phyloP scores from a whole-genome alignment of 2,113 vertebrate species.

The Percopsis transmontana region DNA sequence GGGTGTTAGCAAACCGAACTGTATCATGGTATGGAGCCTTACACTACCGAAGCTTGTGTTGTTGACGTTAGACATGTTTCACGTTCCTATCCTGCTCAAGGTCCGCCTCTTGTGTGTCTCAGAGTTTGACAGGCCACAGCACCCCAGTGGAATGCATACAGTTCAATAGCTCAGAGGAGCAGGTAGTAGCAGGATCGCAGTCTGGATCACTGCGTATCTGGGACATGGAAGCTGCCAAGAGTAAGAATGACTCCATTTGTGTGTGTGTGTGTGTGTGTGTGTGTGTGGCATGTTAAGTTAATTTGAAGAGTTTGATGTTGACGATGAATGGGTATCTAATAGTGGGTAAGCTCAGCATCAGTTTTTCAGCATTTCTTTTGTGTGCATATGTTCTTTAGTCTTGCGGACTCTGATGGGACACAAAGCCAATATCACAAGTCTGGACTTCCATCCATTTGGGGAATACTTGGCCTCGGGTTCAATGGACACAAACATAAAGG shows the following conservation, averaged over 20 bases:
- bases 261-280: background rate
- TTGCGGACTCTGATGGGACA: slow-evolving; percentile 89
- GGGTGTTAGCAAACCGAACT: slow-evolving; percentile 96
- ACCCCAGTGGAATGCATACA: slow-evolving; percentile 90
- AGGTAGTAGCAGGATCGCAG: slow-evolving; percentile 92
- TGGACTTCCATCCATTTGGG: slow-evolving; percentile 92
- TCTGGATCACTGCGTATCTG: slow-evolving; percentile 93
- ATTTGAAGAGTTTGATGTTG: no score
- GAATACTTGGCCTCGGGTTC: slow-evolving; percentile 92
- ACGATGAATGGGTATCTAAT: background rate
- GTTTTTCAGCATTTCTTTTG: no score
- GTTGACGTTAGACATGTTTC: background rate
- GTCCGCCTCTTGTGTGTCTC: background rate
- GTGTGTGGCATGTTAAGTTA: background rate
- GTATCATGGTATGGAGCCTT: slow-evolving; percentile 87
- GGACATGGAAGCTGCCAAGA: slow-evolving; percentile 97
- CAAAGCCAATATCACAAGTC: slow-evolving; percentile 91
- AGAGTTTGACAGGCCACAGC: slow-evolving; percentile 94
- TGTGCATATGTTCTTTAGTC: slow-evolving; percentile 70
- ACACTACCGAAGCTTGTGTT: background rate
- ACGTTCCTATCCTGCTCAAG: background rate
- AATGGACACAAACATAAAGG: slow-evolving; percentile 96
- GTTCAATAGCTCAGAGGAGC: slow-evolving; percentile 88
- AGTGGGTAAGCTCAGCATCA: no score
- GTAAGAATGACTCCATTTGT: slow-evolving; percentile 72